A percentile compares a stretch with the other conserved stretches of the same genome.
These are phyloP conservation scores for Pachyseris speciosa DNA, from an alignment of 64 coral and sea anemone genomes.

Conservation along the genomic window DNA sequence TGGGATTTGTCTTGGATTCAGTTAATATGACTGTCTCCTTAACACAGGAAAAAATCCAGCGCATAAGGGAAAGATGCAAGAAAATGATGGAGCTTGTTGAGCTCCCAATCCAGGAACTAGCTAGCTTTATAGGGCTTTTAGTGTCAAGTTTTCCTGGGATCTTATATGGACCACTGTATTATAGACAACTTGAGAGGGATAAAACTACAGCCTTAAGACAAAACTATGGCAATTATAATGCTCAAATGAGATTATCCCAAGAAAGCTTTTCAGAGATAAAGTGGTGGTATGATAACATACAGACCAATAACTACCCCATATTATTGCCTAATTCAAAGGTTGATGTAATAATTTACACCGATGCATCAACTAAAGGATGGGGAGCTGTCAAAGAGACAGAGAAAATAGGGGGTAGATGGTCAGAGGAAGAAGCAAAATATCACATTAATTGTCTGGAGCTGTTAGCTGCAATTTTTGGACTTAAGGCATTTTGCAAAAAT, in stretches of 20 bases:
- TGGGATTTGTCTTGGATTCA: conserved; percentile 40
- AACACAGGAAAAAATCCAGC: not conserved
- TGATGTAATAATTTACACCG: conserved; percentile 8
- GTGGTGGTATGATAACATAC: conserved; percentile 46
- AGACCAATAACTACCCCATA: conserved; percentile 22
- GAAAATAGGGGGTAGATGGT: conserved; percentile 62
- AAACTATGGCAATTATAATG: conserved; percentile 42
- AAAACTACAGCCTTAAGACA: not conserved
- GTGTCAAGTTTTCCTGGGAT: conserved; percentile 42
- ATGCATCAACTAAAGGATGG: conserved; percentile 40
- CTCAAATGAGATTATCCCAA: conserved; percentile 22
- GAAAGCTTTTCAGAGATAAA: conserved; percentile 18
- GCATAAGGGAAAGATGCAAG: not conserved
- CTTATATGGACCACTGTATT: conserved; percentile 37
- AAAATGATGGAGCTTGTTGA: not conserved
- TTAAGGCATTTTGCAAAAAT: conserved; percentile 58
- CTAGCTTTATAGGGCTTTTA: conserved; percentile 3
- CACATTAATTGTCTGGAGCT: conserved; percentile 56
- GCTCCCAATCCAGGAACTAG: not conserved
- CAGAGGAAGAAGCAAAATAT: conserved; percentile 4
- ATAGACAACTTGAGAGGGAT: not conserved
- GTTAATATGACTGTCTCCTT: conserved; percentile 51
- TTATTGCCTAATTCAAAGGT: conserved; percentile 35
- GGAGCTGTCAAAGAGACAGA: not conserved
- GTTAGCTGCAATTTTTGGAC: conserved; percentile 47